These are phyloP conservation scores for Laticauda laticaudata DNA, from an alignment of 2,113 vertebrate genomes.

Conservation along the genomic window DNA sequence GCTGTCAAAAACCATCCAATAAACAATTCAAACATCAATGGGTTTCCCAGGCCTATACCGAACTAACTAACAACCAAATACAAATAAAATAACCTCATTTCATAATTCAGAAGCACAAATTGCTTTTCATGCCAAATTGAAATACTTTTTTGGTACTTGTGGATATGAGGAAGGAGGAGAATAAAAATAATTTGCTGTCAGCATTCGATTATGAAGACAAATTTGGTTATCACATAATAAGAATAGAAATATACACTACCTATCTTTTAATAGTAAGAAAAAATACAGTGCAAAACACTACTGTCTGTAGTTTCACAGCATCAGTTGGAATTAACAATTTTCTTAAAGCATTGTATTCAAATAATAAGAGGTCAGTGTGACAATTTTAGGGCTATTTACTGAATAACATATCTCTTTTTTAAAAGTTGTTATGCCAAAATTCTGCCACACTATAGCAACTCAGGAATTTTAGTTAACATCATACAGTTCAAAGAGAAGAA, in stretches of 20 bases:
- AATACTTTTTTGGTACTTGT: background rate
- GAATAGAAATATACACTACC: background rate
- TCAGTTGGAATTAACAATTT: background rate
- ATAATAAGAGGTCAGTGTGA: background rate
- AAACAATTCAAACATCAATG: background rate
- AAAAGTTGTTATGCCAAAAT: background rate
- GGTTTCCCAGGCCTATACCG: background rate
- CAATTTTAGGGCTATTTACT: background rate
- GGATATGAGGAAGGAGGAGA: accelerated
- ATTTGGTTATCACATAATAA: background rate
- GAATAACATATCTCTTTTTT: background rate
- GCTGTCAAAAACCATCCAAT: background rate
- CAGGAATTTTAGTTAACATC: background rate
- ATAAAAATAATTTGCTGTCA: background rate
- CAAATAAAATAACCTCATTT: background rate
- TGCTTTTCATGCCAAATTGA: background rate
- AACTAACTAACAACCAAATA: background rate
- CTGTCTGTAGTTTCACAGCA: background rate
- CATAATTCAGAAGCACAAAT: background rate
- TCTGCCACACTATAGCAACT: background rate
- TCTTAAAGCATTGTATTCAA: background rate
- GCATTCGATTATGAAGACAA: background rate
- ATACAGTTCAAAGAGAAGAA: background rate
- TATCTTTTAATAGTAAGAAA: background rate
- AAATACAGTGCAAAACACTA: background rate